Evolutionary conservation across 2,888 invertebrate genomes (phyloP).

Genomic region (Dioctria linearis): DNA sequence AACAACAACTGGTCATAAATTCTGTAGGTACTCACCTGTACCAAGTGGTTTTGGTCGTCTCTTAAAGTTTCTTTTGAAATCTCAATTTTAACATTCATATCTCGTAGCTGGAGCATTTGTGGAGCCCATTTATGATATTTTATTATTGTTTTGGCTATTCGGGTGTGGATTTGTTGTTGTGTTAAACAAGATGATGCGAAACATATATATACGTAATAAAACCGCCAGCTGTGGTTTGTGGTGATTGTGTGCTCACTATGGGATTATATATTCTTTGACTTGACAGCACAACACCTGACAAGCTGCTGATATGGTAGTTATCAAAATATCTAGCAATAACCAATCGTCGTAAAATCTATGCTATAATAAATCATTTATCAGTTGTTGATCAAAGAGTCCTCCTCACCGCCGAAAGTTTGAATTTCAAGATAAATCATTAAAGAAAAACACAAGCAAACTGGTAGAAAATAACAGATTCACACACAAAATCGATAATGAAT

Average conservation of each 20-base stretch:
- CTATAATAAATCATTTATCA: not conserved
- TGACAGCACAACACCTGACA: not conserved
- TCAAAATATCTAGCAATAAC: constrained; percentile 1
- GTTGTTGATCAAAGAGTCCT: not conserved
- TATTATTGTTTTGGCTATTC: constrained; percentile 44
- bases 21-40: constrained; percentile 51
- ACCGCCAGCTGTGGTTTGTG: not conserved
- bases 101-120: constrained; percentile 38
- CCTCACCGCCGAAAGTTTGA: not conserved
- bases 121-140: constrained; percentile 38
- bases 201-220: constrained; percentile 2
- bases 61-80: constrained; percentile 44
- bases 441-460: constrained; percentile 9
- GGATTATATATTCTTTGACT: no score
- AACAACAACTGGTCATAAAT: constrained; percentile 14
- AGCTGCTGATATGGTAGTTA: not conserved
- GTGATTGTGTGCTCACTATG: not conserved
- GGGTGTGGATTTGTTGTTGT: not conserved
- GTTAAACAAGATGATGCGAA: not conserved
- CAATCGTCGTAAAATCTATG: constrained; percentile 10
- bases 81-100: constrained; percentile 35
- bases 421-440: constrained; percentile 39
- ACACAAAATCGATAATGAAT: constrained; percentile 51
- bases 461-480: constrained; percentile 38
- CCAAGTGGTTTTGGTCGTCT: not conserved